Base-by-base conservation (phyloP, 2,797 vertebrate species). In the Megalops cyprinoides region DNA sequence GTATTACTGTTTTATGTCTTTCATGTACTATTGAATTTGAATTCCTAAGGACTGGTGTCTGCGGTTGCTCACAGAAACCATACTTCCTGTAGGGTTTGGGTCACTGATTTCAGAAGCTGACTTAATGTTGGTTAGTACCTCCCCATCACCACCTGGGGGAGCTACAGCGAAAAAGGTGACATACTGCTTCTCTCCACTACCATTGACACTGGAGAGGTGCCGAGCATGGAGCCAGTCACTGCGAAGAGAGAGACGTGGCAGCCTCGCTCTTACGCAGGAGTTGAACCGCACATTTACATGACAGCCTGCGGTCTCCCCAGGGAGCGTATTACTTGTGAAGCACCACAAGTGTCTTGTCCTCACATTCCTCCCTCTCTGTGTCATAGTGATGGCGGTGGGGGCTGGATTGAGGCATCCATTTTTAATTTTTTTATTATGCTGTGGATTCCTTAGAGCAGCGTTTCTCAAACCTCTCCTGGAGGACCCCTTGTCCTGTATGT, bases 351-450 rank as follows among this genome's bases (percentile, higher is more conserved):
- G 25, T 86, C 79, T 69, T 82, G 85, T 80, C 81, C 85, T 78
- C 37, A 81, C 84, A 81, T 85, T 84, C 79, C 48, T 56, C 82
- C 56, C 62, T 12, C 79, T 39, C 74, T 4, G 46, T 4, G 46
- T 10, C 10, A 15, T 14, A 2, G 51, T 53, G 10, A 2, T 10
- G 51, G 15, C 53, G 9, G 67, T 25, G 81, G 82, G 80, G 62
- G 90, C 51, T 9, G 51, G 88, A 91, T 91, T 85, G 83, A 87
- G 85, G 84, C 89, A 91, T 93, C 81, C 84, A 92, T 93, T 91
- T 93, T 92, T 92, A 80, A 92, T 92, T 84, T 81, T 48, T 18
- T 8, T 8, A 15, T 60, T 18, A 44, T 12, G 62, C n/a, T 56
- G 56, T 71, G 51, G 25, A 58, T 46, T 44, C 25, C 20, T 46